Percentiles rank a stretch among this genome's conserved stretches.
Conservation (phyloP, 2,113 vertebrate species). For the Carettochelys insculpta region DNA sequence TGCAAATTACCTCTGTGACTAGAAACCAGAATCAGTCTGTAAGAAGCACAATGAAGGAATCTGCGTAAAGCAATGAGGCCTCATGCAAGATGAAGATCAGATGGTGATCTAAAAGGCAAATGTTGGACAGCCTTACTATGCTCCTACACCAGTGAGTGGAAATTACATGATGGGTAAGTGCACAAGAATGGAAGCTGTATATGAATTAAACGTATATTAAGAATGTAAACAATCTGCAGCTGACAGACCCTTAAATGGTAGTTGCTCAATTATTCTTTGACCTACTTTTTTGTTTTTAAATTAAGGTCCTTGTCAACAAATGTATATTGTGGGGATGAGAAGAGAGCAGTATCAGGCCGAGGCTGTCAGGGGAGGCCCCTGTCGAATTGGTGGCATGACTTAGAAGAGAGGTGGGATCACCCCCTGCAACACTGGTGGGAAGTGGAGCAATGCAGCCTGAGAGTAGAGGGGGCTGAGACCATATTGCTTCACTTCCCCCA, state of each 20-base stretch:
- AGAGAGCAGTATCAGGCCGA: not conserved
- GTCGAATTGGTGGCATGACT: too few relatives aligned
- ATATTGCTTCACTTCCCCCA: too few relatives aligned
- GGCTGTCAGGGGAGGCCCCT: not conserved
- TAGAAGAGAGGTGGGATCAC: too few relatives aligned
- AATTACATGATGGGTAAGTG: not conserved
- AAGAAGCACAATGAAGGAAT: too few relatives aligned
- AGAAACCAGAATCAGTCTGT: not conserved
- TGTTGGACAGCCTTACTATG: not conserved
- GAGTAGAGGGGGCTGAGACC: too few relatives aligned
- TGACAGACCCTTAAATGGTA: not conserved
- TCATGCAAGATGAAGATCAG: not conserved
- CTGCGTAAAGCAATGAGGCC: not conserved
- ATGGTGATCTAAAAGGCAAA: not conserved
- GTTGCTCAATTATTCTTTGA: not conserved
- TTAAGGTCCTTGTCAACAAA: not conserved
- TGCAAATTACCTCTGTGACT: not conserved
- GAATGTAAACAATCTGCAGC: not conserved
- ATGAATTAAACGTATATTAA: not conserved
- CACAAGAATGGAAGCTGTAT: not conserved
- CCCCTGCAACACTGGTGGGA: too few relatives aligned
- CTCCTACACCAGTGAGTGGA: not conserved
- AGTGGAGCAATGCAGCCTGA: too few relatives aligned
- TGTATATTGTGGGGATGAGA: not conserved
- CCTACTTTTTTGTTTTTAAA: not conserved